Evolutionary conservation across 1,140 invertebrate species (phyloP).

Genomic region (Zophobas atratus): DNA sequence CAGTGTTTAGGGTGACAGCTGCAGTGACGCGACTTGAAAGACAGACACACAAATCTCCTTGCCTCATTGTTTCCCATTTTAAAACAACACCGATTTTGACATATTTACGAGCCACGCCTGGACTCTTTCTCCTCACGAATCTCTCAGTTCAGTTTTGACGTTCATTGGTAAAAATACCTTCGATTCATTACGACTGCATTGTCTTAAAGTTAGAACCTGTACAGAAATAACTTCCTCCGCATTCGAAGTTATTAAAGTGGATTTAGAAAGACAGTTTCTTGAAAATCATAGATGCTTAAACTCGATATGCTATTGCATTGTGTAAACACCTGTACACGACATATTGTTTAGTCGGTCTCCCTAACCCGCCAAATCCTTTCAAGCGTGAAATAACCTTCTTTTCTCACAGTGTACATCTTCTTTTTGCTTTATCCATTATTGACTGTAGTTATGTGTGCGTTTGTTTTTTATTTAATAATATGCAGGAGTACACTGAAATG

Average conservation of each 20-base stretch:
- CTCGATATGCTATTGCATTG: not conserved
- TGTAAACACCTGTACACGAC: constrained; percentile 51
- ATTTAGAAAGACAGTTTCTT: not conserved
- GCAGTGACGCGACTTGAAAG: constrained; percentile 57
- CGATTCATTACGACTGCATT: constrained; percentile 53
- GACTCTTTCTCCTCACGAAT: constrained; percentile 39
- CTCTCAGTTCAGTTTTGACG: constrained; percentile 51
- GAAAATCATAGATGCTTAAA: not conserved
- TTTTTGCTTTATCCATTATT: constrained; percentile 15
- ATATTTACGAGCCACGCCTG: constrained; percentile 63
- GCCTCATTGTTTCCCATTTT: constrained; percentile 63
- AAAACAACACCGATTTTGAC: constrained; percentile 65
- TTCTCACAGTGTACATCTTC: constrained; percentile 43
- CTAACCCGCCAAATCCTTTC: constrained; percentile 53
- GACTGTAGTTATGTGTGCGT: too few relatives aligned
- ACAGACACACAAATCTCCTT: constrained; percentile 64
- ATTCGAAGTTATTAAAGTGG: not conserved
- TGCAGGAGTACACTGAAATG: too few relatives aligned
- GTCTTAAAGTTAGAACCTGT: constrained; percentile 19
- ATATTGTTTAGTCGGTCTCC: constrained; percentile 45
- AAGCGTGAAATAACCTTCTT: constrained; percentile 55
- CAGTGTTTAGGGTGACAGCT: constrained; percentile 58
- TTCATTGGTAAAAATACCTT: constrained; percentile 56
- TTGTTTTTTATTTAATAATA: too few relatives aligned
- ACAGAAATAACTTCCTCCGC: constrained; percentile 7